These are phyloP conservation scores for Melieria crassipennis DNA, from an alignment of 2,888 invertebrate genomes.

Conservation along the genomic window DNA sequence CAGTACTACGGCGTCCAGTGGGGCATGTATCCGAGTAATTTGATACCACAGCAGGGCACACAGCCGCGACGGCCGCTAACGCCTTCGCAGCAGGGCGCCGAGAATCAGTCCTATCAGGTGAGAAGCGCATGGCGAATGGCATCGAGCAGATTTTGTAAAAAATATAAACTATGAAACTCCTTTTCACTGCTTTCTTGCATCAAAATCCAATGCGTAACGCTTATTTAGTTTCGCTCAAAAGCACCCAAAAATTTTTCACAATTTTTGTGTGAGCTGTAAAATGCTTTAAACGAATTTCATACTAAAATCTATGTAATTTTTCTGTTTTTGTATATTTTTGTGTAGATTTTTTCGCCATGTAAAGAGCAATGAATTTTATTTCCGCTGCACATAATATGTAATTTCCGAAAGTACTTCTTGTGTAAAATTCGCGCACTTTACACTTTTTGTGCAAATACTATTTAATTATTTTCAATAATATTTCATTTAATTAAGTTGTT, in stretches of 20 bases:
- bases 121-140: conserved; percentile 41
- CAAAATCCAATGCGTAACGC: too few relatives aligned
- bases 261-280: not conserved
- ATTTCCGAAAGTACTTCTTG: not conserved
- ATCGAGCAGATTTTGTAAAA: too few relatives aligned
- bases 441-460: conserved; percentile 24
- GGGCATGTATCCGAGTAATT: conserved; percentile 88
- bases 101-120: conserved; percentile 67
- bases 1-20: conserved; percentile 91
- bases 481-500: not conserved
- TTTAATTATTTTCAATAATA: conserved; percentile 21
- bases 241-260: not conserved
- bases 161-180: too few relatives aligned
- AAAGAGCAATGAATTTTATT: too few relatives aligned
- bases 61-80: conserved; percentile 82
- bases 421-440: not conserved
- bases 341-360: too few relatives aligned
- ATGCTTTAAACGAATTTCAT: not conserved
- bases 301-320: not conserved
- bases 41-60: conserved; percentile 75
- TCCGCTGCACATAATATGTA: conserved; percentile 24
- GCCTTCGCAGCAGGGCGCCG: conserved; percentile 74
- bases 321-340: not conserved
- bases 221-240: too few relatives aligned
- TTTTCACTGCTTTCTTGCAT: too few relatives aligned